phyloP scores from a whole-genome alignment of 2,888 invertebrate species.

The Acanthosepion pharaonis region DNA sequence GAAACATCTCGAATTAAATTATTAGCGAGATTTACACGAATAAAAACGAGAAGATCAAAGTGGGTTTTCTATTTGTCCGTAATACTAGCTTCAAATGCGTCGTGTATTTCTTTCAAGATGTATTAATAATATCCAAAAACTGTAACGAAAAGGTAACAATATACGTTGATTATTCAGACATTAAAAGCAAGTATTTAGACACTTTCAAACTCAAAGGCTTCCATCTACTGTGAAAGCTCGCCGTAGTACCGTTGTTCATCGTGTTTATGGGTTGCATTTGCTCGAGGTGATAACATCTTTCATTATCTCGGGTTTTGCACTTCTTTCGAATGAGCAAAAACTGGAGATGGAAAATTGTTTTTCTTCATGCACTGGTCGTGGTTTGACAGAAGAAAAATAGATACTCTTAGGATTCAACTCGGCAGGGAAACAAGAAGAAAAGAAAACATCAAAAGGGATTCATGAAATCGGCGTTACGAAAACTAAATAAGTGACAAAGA shows the following conservation, averaged over 20 bases:
- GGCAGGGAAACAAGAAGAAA: neutral
- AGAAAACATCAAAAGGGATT: neutral
- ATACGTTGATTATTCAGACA: neutral
- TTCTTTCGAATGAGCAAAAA: neutral
- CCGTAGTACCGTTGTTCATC: neutral
- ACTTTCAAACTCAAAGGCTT: neutral
- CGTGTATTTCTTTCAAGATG: too few relatives aligned
- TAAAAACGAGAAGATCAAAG: too few relatives aligned
- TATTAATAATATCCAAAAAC: too few relatives aligned
- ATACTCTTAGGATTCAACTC: neutral
- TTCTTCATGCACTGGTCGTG: neutral
- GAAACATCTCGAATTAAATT: too few relatives aligned
- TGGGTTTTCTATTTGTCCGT: too few relatives aligned
- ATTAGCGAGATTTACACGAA: too few relatives aligned
- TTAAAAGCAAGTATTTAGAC: neutral
- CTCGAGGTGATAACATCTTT: neutral
- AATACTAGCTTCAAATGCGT: too few relatives aligned
- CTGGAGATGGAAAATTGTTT: neutral
- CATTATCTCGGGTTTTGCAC: neutral
- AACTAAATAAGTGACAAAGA: neutral
- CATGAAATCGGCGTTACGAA: neutral
- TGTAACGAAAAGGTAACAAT: too few relatives aligned
- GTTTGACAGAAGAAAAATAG: neutral
- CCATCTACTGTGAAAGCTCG: neutral
- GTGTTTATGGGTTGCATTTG: neutral